Evolutionary conservation across 2,113 vertebrate genomes (phyloP), one percentile per base, ranked within the genome.

Genomic region (Petrocephalus microphthalmus): DNA sequence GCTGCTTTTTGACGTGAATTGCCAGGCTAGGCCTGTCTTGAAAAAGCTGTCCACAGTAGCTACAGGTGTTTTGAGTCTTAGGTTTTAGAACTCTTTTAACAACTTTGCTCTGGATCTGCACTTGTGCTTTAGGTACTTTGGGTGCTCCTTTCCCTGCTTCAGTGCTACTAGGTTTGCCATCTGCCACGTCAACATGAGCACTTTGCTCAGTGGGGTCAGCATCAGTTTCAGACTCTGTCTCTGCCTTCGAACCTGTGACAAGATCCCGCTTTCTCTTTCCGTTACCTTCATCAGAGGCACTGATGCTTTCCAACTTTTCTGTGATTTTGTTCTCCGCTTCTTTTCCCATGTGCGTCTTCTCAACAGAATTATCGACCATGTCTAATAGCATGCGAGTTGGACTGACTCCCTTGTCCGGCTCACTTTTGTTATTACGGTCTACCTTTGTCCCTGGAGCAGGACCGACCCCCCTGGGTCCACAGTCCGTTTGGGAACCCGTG

Each of bases 11-110:
- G 88, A 93, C 20, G 10, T 96, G 96, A 33, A 89, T 89, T 89
- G 96, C 95, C 81, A 96, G 90, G 85, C 92, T 95, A 49, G 91
- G 90, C 90, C 88, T 93, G 88, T 95, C 93, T 49, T 92, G 90
- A 88, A 96, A 96, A 90, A 91, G 90, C 15, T 94, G 93, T 60
- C 94, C 96, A 94, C 96, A 96, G 53, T 93, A 94, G 87, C 89
- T 74, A 87, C 95, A 96, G 20, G 93, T 90, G 91, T 95, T 90
- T 78, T 90, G 89, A 22, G 91, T 86, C 87, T 95, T 95, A 4
- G 93, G 92, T 90, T 95, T 96, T n/a, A 93, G 92, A 29, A 88
- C 93, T 85, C 93, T 90, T 89, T 94, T 94, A 89, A 93, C 93
- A 10, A 93, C 78, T 91, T 93, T 92, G 88, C 91, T 93, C 82